These are phyloP conservation scores for Altica lythri DNA, from an alignment of 2,888 invertebrate species.

Conservation along the genomic window DNA sequence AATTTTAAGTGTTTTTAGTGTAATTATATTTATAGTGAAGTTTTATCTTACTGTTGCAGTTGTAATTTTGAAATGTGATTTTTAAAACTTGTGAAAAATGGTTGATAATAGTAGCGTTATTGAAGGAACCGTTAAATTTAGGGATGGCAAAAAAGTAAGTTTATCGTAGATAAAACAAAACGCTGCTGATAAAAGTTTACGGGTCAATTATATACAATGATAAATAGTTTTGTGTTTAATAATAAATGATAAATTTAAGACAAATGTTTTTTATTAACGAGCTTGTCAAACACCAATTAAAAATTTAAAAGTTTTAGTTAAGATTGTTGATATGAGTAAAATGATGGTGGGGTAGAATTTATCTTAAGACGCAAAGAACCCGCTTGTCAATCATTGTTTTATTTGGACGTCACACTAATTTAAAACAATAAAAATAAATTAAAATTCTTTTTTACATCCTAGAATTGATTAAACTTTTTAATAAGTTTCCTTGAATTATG, in stretches of 20 bases:
- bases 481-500: too few relatives aligned
- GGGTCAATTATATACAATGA: not conserved
- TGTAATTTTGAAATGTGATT: constrained; percentile 36
- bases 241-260: too few relatives aligned
- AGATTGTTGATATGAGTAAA: not conserved
- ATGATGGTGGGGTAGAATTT: not conserved
- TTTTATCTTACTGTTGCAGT: too few relatives aligned
- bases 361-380: not conserved
- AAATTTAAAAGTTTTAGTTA: constrained; percentile 1
- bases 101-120: constrained; percentile 85
- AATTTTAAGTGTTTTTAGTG: constrained; percentile 19
- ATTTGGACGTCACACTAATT: not conserved
- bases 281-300: constrained; percentile 6
- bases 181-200: not conserved
- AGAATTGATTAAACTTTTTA: too few relatives aligned
- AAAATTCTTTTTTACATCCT: too few relatives aligned
- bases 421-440: constrained; percentile 5
- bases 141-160: constrained; percentile 86
- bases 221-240: too few relatives aligned
- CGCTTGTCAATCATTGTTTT: constrained; percentile 10
- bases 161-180: not conserved
- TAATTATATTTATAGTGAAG: constrained; percentile 11
- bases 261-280: constrained; percentile 1
- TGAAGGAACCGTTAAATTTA: constrained; percentile 87
- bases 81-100: constrained; percentile 56